Evolutionary conservation across 1,140 invertebrate genomes (phyloP), one percentile per base, ranked within the genome.

Genomic region (Chionoecetes opilio): DNA sequence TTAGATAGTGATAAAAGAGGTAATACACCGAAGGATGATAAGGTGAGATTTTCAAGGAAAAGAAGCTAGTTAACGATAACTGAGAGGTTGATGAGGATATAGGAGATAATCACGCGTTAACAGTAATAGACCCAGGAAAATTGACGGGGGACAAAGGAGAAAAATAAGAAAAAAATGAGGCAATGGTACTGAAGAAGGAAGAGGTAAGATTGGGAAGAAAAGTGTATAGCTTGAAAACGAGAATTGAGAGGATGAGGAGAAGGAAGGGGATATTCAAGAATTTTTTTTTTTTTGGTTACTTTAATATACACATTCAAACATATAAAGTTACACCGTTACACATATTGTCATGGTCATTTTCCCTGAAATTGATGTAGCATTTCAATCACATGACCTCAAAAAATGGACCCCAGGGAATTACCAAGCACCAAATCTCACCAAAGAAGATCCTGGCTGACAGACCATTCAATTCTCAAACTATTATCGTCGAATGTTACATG

Each of bases 281-380:
- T 17, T 9, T 17, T 17, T 53, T 53, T 53, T 14, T 53, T 14
- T 53, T 17, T 17, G 11, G 11, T 53, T 53, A 75, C 63, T 26
- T 75, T 5, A 46, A 75, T 75, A 84, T 34, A 26, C 26, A 86
- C 84, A 86, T 29, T 75, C 63, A 91, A 5, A 91, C 5, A 91
- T 3, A 9, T 2, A 63, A 0, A 91, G 26, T 5, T 21, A 11
- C 88, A 91, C 37, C n/a, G 63, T 26, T 17, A 91, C 37, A 86
- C 84, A 86, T 32, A 31, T 86, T 86, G 29, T 26, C 84, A 38
- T 5, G 29, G n/a, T 26, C 34, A 90, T 26, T 11, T 38, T 38
- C 35, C n/a, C 38, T 31, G 6, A n/a, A n/a, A 26, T 75, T 75
- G 63, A 75, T 26, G 8, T n/a, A 75, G n/a, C n/a, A 75, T 75